Conservation (phyloP, 2,888 invertebrate genomes). For the Stramonita haemastoma region DNA sequence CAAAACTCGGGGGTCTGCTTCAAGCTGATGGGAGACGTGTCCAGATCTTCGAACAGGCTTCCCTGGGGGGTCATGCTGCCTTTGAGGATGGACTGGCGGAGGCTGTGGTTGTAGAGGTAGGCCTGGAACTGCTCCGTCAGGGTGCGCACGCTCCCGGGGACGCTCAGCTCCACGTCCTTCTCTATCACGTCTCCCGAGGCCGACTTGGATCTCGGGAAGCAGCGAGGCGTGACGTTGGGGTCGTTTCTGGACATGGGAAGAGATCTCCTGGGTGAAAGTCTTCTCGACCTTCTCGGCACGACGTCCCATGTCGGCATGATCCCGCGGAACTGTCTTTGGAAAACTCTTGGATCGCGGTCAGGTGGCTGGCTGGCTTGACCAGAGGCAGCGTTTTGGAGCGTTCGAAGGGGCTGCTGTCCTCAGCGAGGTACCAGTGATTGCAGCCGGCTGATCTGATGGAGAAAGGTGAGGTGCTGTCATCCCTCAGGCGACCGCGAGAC, state of each 20-base stretch:
- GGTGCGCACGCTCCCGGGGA: conserved; percentile 34
- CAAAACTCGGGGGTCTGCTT: neutral
- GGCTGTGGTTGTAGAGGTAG: conserved; percentile 40
- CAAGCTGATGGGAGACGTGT: conserved; percentile 3
- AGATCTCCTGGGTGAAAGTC: conserved; percentile 9
- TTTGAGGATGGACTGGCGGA: conserved; percentile 49
- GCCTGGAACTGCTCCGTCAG: conserved; percentile 39
- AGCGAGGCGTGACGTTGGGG: neutral
- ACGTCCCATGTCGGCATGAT: neutral
- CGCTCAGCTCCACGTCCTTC: conserved; percentile 28
- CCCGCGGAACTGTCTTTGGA: neutral
- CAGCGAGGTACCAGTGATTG: neutral
- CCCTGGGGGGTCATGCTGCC: conserved; percentile 49
- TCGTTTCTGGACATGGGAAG: conserved; percentile 6
- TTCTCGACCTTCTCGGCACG: neutral
- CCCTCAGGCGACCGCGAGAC: conserved; percentile 16
- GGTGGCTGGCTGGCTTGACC: conserved; percentile 38
- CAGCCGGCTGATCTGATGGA: neutral
- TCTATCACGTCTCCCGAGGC: conserved; percentile 9
- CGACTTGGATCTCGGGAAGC: neutral
- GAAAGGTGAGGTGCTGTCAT: conserved; percentile 3
- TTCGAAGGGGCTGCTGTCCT: neutral
- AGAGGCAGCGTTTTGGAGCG: conserved; percentile 26
- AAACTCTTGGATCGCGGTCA: conserved; percentile 32
- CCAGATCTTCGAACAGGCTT: conserved; percentile 26